These are phyloP conservation scores for Nannospalax galili DNA, from an alignment of 2,113 vertebrate species.

Conservation along the genomic window DNA sequence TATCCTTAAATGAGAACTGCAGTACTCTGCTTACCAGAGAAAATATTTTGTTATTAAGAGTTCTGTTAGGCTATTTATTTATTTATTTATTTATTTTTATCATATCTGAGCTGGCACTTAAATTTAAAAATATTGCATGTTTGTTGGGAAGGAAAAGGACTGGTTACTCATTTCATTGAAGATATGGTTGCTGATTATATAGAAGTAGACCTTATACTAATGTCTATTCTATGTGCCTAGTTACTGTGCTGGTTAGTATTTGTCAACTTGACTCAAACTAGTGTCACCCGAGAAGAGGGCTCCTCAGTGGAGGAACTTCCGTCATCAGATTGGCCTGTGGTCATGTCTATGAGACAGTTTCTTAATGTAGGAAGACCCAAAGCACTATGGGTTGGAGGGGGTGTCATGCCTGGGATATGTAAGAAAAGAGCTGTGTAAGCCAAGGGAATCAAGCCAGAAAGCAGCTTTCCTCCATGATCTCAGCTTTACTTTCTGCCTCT, in stretches of 20 bases:
- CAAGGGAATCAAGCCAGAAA: too few relatives aligned
- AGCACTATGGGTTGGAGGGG: too few relatives aligned
- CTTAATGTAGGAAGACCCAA: too few relatives aligned
- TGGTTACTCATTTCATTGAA: background rate
- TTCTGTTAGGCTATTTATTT: background rate
- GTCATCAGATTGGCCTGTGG: too few relatives aligned
- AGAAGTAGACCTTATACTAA: background rate
- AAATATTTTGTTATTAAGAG: conserved; percentile 48
- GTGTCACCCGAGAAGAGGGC: too few relatives aligned
- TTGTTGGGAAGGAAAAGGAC: background rate
- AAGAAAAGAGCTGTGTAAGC: too few relatives aligned
- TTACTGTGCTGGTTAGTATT: background rate
- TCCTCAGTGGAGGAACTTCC: too few relatives aligned
- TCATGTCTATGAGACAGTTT: too few relatives aligned
- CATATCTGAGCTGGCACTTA: background rate
- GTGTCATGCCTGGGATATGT: too few relatives aligned
- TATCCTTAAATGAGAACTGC: conserved; percentile 62
- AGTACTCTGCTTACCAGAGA: background rate
- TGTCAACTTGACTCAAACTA: too few relatives aligned
- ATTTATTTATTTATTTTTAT: background rate
- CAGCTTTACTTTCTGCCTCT: too few relatives aligned
- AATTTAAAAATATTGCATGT: background rate
- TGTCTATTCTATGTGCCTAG: background rate
- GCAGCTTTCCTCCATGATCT: too few relatives aligned
- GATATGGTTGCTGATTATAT: background rate